Conservation (phyloP, 2,888 invertebrate species). For the Pelosia muscerda region DNA sequence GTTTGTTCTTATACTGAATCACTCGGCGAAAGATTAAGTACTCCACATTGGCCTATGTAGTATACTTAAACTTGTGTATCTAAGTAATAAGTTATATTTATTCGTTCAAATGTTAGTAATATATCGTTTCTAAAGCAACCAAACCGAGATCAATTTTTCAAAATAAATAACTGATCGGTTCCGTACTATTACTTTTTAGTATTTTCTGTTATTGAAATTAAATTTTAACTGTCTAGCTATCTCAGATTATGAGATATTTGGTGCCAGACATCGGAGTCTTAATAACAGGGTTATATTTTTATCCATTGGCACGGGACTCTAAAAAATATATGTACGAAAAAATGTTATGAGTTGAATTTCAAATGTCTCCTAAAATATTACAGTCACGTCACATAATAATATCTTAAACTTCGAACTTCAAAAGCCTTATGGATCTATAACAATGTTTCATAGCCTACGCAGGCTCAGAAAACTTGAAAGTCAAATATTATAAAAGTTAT, state of each 20-base stretch:
- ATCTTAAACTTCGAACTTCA: neutral
- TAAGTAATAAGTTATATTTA: too few species aligned
- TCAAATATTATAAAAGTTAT: conserved; percentile 13
- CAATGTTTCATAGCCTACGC: neutral
- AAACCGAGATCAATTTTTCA: too few species aligned
- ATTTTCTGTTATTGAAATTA: too few species aligned
- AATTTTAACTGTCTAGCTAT: too few species aligned
- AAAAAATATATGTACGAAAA: neutral
- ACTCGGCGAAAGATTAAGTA: neutral
- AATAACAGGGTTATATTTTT: too few species aligned
- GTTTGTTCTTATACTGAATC: neutral
- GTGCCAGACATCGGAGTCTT: too few species aligned
- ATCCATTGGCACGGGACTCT: too few species aligned
- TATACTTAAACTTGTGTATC: neutral
- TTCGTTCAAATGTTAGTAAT: neutral
- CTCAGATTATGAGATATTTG: too few species aligned
- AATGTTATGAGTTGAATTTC: neutral
- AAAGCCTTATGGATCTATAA: conserved; percentile 4
- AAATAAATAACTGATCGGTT: too few species aligned
- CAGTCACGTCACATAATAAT: neutral
- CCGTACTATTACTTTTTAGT: too few species aligned
- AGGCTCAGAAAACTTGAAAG: conserved; percentile 11
- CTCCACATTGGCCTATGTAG: neutral
- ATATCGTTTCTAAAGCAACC: too few species aligned
- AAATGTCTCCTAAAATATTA: neutral